Conservation (phyloP, 2,113 vertebrate genomes). For the Copsychus sechellarum region DNA sequence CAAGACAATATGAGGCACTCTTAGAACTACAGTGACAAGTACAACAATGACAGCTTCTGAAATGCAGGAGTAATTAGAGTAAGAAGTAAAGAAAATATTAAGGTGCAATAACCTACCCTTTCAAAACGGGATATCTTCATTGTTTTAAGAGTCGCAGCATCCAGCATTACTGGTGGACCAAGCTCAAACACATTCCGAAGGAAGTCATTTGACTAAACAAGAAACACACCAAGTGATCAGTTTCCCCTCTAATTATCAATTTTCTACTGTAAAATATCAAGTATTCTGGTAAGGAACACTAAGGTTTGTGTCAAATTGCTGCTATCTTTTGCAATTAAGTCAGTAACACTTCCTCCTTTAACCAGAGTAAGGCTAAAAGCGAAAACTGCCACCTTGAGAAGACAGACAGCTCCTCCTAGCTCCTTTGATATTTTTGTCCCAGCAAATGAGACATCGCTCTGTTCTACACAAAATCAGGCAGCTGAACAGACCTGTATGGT, state of each 20-base stretch:
- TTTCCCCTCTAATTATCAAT: background rate
- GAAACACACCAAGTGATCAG: background rate
- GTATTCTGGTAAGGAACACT: background rate
- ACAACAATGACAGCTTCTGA: background rate
- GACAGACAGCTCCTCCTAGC: background rate
- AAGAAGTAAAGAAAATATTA: background rate
- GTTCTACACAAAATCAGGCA: background rate
- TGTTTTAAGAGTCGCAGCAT: conserved; percentile 89
- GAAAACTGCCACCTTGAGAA: background rate
- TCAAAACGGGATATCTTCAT: conserved; percentile 96
- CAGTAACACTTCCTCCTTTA: background rate
- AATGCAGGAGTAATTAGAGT: background rate
- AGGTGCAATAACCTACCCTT: conserved; percentile 79
- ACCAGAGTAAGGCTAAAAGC: background rate
- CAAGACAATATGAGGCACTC: background rate
- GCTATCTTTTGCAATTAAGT: background rate
- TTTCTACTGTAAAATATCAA: background rate
- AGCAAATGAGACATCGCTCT: background rate
- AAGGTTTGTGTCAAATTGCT: background rate
- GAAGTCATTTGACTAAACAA: conserved; percentile 90
- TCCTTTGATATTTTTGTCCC: background rate
- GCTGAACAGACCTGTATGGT: background rate
- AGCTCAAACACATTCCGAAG: conserved; percentile 96
- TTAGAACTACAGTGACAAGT: background rate
- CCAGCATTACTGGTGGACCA: conserved; percentile 90